Base-by-base conservation (phyloP, 2,888 invertebrate species). In the Limnephilus auricula region DNA sequence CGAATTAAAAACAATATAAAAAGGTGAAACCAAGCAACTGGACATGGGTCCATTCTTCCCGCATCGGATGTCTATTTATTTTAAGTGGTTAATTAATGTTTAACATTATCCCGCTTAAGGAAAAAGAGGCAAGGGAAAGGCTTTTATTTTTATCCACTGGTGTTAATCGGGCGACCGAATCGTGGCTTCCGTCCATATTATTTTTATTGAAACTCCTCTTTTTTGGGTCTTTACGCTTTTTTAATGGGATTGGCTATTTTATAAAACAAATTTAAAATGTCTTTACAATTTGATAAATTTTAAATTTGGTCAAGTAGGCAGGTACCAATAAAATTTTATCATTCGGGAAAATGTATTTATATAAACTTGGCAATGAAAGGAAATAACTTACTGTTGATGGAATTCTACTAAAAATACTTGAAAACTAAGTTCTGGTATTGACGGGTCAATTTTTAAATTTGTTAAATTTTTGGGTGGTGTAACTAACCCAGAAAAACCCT, bases 31-130 rank as follows among this genome's bases (percentile, higher is more conserved):
- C 25, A 40, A 34, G 85, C 45, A 85, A 85, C 85, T 30, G 85
- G n/a, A 85, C 40, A 82, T 82, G 34, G 85, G 40, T 37, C 85
- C 85, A 34, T 85, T 85, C 85, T 85, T 30, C n/a, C 79, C 25
- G 79, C 34, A 79, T 89, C 79, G 79, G 40, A 89, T 65, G 83
- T 32, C 83, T 90, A 90, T 90, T 91, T 89, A 91, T 89, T 89
- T 91, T 25, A 89, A 91, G 89, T 83, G 82, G 83, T 78, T 91
- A 91, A 91, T 91, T 91, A 91, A 91, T 91, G 91, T 91, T 89
- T 50, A 84, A 91, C 91, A 91, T 89, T 91, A 89, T 83, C 83
- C 89, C 88, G 40, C 83, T 88, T 80, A 78, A 30, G 45, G 50
- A 85, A 91, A 82, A 89, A 32, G 15, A 79, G 50, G 40, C 32